Base-by-base conservation (phyloP, 2,797 vertebrate genomes). In the Scarus forsteni region DNA sequence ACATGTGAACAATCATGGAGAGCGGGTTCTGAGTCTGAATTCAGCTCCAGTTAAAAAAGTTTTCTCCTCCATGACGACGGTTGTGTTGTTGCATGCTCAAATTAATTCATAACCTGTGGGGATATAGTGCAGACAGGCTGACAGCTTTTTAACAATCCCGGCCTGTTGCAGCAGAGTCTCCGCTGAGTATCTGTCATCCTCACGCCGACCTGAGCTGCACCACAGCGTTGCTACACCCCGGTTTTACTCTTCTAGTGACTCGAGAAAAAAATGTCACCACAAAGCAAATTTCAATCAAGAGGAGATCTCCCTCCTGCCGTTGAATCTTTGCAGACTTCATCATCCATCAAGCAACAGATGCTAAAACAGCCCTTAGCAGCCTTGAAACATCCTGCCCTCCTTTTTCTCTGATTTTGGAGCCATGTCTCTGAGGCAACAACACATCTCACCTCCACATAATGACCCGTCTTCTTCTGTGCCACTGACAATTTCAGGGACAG, bases 71-170 rank as follows among this genome's bases (percentile, higher is more conserved):
- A 15, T 75, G 77, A 52, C 60, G 81, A 77, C 76, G 59, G 54
- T 60, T 49, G 61, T 80, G 82, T 78, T 80, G 75, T 48, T 83
- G 64, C 58, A 36, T 8, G 48, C 71, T 85, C 59, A 80, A 77
- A 85, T 88, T 87, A 85, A 88, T 86, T 80, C 81, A 36, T 80
- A 81, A 87, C 87, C 86, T 80, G 85, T 81, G 83, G 82, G 81
- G 78, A 77, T 66, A 10, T 78, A 51, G 83, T 65, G 78, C 63
- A 36, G 64, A 71, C 71, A 70, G 50, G 54, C 75, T 85, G 87
- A 83, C 85, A 78, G 78, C 73, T 85, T 74, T 72, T 80, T 66
- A 76, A 79, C 79, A 73, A 69, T 50, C 43, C 60, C 52, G 80
- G 75, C 61, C 77, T 34, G 70, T 77, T 73, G 83, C 16, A 60